Evolutionary conservation across 2,888 invertebrate genomes (phyloP), one percentile per base, ranked within the genome.

Genomic region (Hedya salicella): DNA sequence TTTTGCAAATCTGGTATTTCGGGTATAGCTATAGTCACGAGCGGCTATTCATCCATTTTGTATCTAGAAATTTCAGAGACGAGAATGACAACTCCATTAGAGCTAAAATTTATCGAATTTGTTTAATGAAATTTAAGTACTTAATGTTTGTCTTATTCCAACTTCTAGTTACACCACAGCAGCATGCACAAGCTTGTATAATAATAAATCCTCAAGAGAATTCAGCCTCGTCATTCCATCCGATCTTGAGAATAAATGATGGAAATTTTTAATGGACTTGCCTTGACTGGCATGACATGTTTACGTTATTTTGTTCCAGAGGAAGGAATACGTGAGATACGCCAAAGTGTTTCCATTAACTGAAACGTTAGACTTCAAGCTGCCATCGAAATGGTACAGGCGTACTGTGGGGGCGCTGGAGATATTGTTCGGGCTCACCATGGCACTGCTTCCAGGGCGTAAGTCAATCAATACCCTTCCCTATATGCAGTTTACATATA

Each of bases 301-400:
- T 59, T 46, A 53, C 40, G 36, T 16, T 56, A 19, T 70, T 82
- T 84, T 78, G 72, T 95, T 95, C 71, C 94, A 98, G 97, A 94
- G 98, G 82, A 97, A 97, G 88, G 97, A 98, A 87, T 98, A 97
- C 82, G 97, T 98, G n/a, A 96, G 97, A 89, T 98, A 98, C 87
- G 96, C 98, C n/a, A 98, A 98, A 93, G 97, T 97, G 66, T 98
- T 98, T 87, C 98, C 98, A 49, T 88, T 98, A 56, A 94, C 96
- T 54, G 95, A 95, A 73, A 93, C 95, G 67, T 89, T 98, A 71
- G 96, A 97, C 79, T 95, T 97, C 79, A 97, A 97, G 92, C 93
- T 98, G 72, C 97, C 97, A 54, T 97, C 97, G 65, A 98, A 98
- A 93, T 97, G 97, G 97, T 98, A 97, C 84, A 93, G 98, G 74